phyloP scores from a whole-genome alignment of 1,140 invertebrate genomes.

The Armadillidium nasatum region DNA sequence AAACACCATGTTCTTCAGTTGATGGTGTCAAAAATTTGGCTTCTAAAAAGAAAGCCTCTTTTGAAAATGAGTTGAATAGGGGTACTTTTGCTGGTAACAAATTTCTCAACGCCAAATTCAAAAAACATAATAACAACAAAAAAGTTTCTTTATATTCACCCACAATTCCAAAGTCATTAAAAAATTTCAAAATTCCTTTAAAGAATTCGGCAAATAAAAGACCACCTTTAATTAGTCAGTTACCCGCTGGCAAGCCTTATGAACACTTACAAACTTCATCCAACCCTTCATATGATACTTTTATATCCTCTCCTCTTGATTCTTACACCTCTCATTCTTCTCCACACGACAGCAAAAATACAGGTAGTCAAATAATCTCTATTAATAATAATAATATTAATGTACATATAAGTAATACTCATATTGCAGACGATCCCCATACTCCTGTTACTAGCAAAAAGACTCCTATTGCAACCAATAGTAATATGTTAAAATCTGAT shows the following conservation, averaged over 20 bases:
- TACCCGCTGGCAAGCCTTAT: too few species aligned
- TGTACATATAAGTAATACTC: too few species aligned
- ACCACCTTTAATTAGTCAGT: not conserved
- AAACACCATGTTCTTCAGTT: too few species aligned
- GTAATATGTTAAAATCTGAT: not conserved
- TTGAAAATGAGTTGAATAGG: not conserved
- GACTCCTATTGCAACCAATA: not conserved
- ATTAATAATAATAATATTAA: too few species aligned
- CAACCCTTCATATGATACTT: too few species aligned
- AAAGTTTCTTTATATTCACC: not conserved
- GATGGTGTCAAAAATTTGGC: too few species aligned
- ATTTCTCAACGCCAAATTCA: not conserved
- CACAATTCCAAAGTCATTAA: not conserved
- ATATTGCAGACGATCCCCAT: not conserved
- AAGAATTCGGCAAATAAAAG: not conserved
- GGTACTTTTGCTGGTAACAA: not conserved
- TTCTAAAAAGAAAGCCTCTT: not conserved
- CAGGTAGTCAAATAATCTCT: too few species aligned
- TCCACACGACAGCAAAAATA: too few species aligned
- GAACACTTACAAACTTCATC: too few species aligned
- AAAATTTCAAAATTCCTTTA: not conserved
- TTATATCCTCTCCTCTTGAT: too few species aligned
- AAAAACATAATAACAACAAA: too few species aligned
- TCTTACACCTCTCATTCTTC: too few species aligned
- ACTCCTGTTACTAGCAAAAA: not conserved